Evolutionary conservation across 2,888 invertebrate species (phyloP).

Genomic region (Limulus polyphemus): DNA sequence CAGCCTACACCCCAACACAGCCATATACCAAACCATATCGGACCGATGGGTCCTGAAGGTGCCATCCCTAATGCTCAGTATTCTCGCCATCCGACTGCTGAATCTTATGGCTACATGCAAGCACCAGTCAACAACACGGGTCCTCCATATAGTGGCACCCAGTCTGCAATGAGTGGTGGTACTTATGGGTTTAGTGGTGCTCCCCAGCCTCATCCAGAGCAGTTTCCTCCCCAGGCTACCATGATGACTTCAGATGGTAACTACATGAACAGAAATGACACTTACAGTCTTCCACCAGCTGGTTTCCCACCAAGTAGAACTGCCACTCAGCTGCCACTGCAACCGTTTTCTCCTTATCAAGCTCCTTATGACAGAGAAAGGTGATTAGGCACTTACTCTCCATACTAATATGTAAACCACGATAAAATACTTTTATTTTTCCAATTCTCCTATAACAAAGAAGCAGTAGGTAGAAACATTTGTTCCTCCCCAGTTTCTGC

Average conservation of each 20-base stretch:
- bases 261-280: conserved; percentile 5
- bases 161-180: conserved; percentile 13
- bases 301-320: conserved; percentile 23
- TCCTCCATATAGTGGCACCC: conserved; percentile 17
- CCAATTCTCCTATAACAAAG: too few species aligned
- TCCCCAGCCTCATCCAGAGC: conserved; percentile 16
- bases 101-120: conserved; percentile 14
- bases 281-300: conserved; percentile 22
- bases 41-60: conserved; percentile 48
- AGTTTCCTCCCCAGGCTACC: conserved; percentile 2
- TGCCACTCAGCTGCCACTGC: conserved; percentile 9
- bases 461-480: too few species aligned
- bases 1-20: conserved; percentile 25
- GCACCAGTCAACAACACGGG: conserved; percentile 9
- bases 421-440: too few species aligned
- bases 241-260: conserved; percentile 13
- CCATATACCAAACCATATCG: conserved; percentile 37
- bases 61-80: conserved; percentile 16
- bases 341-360: conserved; percentile 23
- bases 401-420: too few species aligned
- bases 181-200: conserved; percentile 16
- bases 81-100: conserved; percentile 7
- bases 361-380: conserved; percentile 21
- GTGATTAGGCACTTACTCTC: conserved; percentile 3
- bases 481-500: too few species aligned